Percentiles rank a stretch among this genome's conserved stretches.
These are phyloP conservation scores for Tetramorium bicarinatum DNA, from an alignment of 2,888 invertebrate genomes.

Conservation along the genomic window DNA sequence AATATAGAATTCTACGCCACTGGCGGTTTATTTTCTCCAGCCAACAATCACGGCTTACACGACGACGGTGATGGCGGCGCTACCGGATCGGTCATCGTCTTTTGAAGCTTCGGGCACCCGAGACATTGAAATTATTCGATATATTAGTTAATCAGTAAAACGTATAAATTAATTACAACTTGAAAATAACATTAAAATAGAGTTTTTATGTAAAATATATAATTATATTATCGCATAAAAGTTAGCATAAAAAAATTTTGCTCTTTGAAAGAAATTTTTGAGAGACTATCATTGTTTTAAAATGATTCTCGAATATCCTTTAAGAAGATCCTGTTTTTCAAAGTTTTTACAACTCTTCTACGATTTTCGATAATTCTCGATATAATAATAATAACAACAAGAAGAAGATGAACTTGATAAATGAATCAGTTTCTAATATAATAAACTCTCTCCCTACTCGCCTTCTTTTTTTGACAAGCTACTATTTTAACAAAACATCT, in stretches of 20 bases:
- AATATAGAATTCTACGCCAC: conserved; percentile 61
- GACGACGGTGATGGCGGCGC: conserved; percentile 53
- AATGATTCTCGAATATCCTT: neutral
- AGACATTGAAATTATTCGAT: neutral
- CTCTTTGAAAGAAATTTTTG: neutral
- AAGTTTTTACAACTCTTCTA: neutral
- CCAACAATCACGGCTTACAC: conserved; percentile 54
- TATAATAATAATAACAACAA: neutral
- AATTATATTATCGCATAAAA: neutral
- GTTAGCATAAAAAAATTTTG: neutral
- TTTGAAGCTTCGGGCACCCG: neutral
- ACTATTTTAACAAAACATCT: neutral
- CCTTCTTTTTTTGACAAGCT: neutral
- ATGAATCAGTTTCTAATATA: neutral
- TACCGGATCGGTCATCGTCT: conserved; percentile 38
- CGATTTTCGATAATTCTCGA: neutral
- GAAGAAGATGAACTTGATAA: neutral
- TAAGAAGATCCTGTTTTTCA: neutral
- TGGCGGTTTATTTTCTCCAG: conserved; percentile 67
- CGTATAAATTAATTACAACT: neutral
- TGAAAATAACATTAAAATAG: neutral
- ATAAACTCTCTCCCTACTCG: neutral
- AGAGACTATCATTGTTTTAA: neutral
- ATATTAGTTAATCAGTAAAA: conserved; percentile 9
- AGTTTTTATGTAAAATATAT: conserved; percentile 9